Conservation (phyloP, 2,888 invertebrate genomes). For the Nephrotoma guestfalica region DNA sequence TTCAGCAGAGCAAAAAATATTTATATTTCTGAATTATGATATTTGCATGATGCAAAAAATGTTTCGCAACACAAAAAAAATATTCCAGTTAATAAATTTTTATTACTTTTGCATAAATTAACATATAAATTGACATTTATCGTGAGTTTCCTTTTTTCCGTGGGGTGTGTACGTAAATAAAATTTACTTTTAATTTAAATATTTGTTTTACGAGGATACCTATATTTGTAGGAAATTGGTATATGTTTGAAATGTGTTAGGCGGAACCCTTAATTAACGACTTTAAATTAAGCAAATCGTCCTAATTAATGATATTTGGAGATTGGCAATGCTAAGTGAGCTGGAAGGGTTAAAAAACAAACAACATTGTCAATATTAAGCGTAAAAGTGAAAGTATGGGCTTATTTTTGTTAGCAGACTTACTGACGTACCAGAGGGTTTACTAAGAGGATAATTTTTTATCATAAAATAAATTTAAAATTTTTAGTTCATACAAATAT, state of each 20-base stretch:
- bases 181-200: background rate
- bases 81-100: constrained; percentile 1
- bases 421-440: too few species aligned
- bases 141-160: background rate
- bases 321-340: too few species aligned
- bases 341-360: too few species aligned
- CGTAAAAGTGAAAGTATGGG: too few species aligned
- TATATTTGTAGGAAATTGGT: background rate
- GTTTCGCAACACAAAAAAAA: background rate
- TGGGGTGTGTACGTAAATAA: background rate
- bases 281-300: too few species aligned
- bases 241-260: background rate
- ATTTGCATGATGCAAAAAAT: background rate
- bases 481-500: too few species aligned
- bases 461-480: too few species aligned
- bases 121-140: constrained; percentile 4
- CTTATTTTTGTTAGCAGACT: too few species aligned
- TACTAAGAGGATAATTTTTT: too few species aligned
- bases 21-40: background rate
- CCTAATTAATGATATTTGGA: too few species aligned
- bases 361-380: too few species aligned
- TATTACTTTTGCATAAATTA: constrained; percentile 3
- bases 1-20: background rate
- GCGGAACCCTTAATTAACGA: background rate
- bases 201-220: background rate